Evolutionary conservation across 2,113 vertebrate genomes (phyloP).

Genomic region (Toxotes chatareus): DNA sequence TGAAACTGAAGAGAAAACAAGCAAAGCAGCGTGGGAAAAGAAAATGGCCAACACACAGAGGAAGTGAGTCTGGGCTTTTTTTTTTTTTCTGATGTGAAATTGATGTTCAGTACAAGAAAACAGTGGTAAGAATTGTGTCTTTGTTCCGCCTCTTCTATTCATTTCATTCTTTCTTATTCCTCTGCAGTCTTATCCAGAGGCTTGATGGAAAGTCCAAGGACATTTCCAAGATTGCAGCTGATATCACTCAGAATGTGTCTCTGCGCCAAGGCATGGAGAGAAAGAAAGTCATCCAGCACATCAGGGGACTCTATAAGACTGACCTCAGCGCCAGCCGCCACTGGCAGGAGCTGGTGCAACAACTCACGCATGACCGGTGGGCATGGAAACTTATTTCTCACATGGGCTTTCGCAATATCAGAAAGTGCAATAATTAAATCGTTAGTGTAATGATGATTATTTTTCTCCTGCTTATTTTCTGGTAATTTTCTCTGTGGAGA

Average conservation of each 20-base stretch:
- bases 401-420: background rate
- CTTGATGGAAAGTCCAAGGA: constrained; percentile 96
- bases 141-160: constrained; percentile 1
- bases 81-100: constrained; percentile 2
- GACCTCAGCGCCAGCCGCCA: constrained; percentile 95
- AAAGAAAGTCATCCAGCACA: constrained; percentile 98
- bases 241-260: constrained; percentile 96
- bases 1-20: constrained; percentile 89
- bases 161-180: background rate
- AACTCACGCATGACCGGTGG: constrained; percentile 92
- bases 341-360: constrained; percentile 97
- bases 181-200: constrained; percentile 92
- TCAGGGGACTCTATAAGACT: constrained; percentile 94
- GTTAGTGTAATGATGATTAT: background rate
- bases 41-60: constrained; percentile 91
- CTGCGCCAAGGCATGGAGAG: constrained; percentile 96
- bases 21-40: constrained; percentile 93
- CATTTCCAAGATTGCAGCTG: constrained; percentile 97
- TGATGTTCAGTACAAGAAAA: background rate
- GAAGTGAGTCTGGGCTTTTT: constrained; percentile 83
- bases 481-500: background rate
- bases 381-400: background rate
- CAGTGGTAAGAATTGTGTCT: background rate
- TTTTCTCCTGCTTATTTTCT: background rate
- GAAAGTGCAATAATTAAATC: background rate